Conservation (phyloP, 2,888 invertebrate genomes). For the Folsomia manolachei region DNA sequence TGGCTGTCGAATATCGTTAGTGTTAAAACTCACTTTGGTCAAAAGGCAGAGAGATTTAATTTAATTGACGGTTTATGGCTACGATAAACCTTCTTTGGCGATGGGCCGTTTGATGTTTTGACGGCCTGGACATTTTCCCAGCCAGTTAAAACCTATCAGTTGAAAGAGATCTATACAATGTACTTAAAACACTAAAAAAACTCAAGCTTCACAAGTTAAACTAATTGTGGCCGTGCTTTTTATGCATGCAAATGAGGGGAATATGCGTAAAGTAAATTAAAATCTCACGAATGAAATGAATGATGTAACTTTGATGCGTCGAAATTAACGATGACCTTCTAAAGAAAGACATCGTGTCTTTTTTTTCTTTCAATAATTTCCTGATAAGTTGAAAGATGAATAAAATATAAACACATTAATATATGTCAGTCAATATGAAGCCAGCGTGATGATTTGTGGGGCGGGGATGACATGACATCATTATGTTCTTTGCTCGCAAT, state of each 20-base stretch:
- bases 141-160: neutral
- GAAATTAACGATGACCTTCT: neutral
- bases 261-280: conserved; percentile 8
- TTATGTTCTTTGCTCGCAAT: neutral
- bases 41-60: conserved; percentile 13
- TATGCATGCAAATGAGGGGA: neutral
- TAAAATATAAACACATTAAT: neutral
- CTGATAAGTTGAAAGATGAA: neutral
- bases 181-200: too few species aligned
- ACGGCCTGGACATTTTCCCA: neutral
- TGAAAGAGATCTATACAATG: too few species aligned
- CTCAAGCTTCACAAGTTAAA: too few species aligned
- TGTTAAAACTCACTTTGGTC: neutral
- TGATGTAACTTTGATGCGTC: neutral
- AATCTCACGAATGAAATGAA: neutral
- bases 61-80: conserved; percentile 21
- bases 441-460: too few species aligned
- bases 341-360: too few species aligned
- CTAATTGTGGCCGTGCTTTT: neutral
- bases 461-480: too few species aligned
- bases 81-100: conserved; percentile 4
- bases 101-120: neutral
- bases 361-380: neutral
- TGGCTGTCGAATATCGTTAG: neutral
- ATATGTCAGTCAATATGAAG: neutral